Conservation (phyloP, 2,888 invertebrate species). For the Ecliptopera silaceata region DNA sequence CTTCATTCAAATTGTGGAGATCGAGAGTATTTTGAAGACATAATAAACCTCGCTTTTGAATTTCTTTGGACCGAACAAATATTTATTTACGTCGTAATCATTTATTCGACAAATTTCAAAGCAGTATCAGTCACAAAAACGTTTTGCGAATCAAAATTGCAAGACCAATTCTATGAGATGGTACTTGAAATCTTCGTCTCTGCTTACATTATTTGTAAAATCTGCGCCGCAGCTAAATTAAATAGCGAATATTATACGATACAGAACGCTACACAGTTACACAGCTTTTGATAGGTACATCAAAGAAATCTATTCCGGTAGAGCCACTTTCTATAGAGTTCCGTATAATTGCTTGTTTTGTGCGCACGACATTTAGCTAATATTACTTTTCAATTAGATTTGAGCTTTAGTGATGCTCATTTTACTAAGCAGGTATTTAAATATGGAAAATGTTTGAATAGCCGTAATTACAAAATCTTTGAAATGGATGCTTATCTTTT, state of each 20-base stretch:
- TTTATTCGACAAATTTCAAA: slow-evolving; percentile 3
- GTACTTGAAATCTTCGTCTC: slow-evolving; percentile 19
- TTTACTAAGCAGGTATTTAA: slow-evolving; percentile 28
- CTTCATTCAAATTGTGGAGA: too few relatives aligned
- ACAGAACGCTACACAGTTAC: slow-evolving; percentile 26
- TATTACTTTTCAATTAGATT: slow-evolving; percentile 30
- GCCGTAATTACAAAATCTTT: neutral
- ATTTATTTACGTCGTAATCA: slow-evolving; percentile 11
- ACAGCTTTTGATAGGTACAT: slow-evolving; percentile 48
- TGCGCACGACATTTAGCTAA: slow-evolving; percentile 28
- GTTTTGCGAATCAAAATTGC: slow-evolving; percentile 13
- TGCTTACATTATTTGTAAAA: slow-evolving; percentile 30
- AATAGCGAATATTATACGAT: slow-evolving; percentile 44
- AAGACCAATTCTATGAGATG: slow-evolving; percentile 21
- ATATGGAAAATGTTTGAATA: slow-evolving; percentile 24
- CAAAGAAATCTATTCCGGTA: slow-evolving; percentile 54
- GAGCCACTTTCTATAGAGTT: slow-evolving; percentile 34
- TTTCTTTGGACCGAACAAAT: slow-evolving; percentile 1
- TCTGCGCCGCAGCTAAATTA: slow-evolving; percentile 40
- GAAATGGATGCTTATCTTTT: neutral
- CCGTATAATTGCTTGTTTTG: slow-evolving; percentile 44
- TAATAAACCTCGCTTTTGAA: neutral
- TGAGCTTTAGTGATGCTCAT: slow-evolving; percentile 26
- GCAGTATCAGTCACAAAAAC: slow-evolving; percentile 17
- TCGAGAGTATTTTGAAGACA: too few relatives aligned